These are phyloP conservation scores for Ondatra zibethicus DNA, from an alignment of 2,113 vertebrate genomes.

Conservation along the genomic window DNA sequence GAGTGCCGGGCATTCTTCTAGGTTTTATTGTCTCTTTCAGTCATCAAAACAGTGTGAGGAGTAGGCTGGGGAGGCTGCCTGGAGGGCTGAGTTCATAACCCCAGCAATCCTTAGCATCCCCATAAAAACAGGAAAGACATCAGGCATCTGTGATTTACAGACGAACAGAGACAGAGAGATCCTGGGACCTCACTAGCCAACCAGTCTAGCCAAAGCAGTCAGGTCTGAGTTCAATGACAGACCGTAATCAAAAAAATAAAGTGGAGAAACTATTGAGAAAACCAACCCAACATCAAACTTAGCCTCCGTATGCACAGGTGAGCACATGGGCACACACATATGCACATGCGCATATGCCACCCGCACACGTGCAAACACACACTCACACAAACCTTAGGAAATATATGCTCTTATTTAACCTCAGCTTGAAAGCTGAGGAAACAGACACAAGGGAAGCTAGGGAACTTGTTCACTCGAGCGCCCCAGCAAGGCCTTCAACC, in stretches of 20 bases:
- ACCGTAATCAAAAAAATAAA: not conserved
- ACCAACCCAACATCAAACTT: not conserved
- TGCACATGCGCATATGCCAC: not conserved
- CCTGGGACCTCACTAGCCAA: not conserved
- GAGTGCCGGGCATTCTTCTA: accelerated
- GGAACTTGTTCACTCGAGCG: not conserved
- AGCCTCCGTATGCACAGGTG: not conserved
- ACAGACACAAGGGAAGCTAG: not conserved
- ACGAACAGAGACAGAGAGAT: not conserved
- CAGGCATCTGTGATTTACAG: not conserved
- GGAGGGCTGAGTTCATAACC: not conserved
- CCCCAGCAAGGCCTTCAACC: not conserved
- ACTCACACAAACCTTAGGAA: not conserved
- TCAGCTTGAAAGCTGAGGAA: not conserved
- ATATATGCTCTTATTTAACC: not conserved
- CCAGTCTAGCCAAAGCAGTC: not conserved
- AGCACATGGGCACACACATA: not conserved
- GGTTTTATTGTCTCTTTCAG: not conserved
- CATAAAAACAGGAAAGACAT: not conserved
- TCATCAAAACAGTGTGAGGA: not conserved
- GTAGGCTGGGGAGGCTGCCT: too few species aligned
- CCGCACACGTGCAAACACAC: not conserved
- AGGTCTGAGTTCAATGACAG: not conserved
- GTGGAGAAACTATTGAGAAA: not conserved
- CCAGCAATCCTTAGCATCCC: not conserved